Conservation (phyloP, 2,113 vertebrate species). For the Hippocampus zosterae region DNA sequence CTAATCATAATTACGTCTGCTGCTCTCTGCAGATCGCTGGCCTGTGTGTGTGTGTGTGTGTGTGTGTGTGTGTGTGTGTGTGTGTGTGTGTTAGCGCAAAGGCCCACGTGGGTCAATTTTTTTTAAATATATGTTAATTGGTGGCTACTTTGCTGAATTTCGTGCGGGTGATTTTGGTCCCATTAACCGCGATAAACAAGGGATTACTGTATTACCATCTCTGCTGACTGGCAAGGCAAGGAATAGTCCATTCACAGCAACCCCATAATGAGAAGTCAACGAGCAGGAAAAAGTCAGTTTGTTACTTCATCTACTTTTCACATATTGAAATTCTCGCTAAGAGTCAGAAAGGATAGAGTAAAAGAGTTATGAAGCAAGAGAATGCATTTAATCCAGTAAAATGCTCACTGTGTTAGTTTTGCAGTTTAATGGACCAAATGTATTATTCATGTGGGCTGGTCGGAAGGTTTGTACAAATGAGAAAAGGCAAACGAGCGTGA, state of each 20-base stretch:
- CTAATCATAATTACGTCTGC: too few relatives aligned
- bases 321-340: background rate
- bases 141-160: too few relatives aligned
- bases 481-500: constrained; percentile 11
- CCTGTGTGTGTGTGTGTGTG: too few relatives aligned
- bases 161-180: too few relatives aligned
- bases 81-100: too few relatives aligned
- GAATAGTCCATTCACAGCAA: background rate
- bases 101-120: too few relatives aligned
- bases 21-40: too few relatives aligned
- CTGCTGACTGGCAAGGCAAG: background rate
- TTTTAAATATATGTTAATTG: too few relatives aligned
- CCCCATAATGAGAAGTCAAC: background rate
- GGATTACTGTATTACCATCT: background rate
- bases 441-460: constrained; percentile 13
- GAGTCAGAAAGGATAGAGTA: background rate
- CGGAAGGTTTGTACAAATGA: constrained; percentile 11
- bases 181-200: too few relatives aligned
- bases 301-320: background rate
- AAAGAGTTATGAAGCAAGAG: constrained; percentile 2
- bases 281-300: background rate
- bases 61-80: too few relatives aligned
- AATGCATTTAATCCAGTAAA: constrained; percentile 14
- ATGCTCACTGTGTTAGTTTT: constrained; percentile 13
- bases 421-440: constrained; percentile 10